Percentiles rank a stretch among this genome's conserved stretches.
phyloP scores from a whole-genome alignment of 1,140 invertebrate genomes.

The Lucilia sericata region DNA sequence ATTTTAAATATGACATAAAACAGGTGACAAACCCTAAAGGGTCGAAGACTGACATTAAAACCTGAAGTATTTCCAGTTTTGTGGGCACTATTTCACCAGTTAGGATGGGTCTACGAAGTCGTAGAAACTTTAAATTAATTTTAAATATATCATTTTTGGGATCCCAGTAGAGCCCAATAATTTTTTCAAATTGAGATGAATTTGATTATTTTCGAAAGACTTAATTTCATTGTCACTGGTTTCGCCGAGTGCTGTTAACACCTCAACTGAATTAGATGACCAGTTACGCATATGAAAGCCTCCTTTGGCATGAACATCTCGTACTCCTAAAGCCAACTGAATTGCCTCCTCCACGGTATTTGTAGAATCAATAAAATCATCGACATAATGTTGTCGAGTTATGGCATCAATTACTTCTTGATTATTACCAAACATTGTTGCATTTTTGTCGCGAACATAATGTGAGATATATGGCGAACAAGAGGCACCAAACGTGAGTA shows the following conservation, averaged over 20 bases:
- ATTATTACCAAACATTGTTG: constrained; percentile 46
- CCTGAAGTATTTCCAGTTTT: constrained; percentile 50
- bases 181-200: not conserved
- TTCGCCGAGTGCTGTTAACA: not conserved
- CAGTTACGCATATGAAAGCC: constrained; percentile 30
- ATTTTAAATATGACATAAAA: constrained; percentile 53
- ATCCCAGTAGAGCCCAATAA: constrained; percentile 1
- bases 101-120: not conserved
- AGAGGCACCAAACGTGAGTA: constrained; percentile 58
- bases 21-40: constrained; percentile 57
- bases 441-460: constrained; percentile 55
- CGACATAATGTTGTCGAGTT: constrained; percentile 60
- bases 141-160: not conserved
- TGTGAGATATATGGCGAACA: constrained; percentile 56
- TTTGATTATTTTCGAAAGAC: not conserved
- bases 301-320: not conserved
- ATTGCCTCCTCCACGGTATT: constrained; percentile 50
- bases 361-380: constrained; percentile 59
- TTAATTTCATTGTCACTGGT: not conserved
- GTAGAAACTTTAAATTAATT: not conserved
- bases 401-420: constrained; percentile 57
- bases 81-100: constrained; percentile 44
- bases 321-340: not conserved
- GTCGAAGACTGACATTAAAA: constrained; percentile 57
- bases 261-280: constrained; percentile 1